phyloP scores from a whole-genome alignment of 2,888 invertebrate genomes.

The Cyaniris semiargus region DNA sequence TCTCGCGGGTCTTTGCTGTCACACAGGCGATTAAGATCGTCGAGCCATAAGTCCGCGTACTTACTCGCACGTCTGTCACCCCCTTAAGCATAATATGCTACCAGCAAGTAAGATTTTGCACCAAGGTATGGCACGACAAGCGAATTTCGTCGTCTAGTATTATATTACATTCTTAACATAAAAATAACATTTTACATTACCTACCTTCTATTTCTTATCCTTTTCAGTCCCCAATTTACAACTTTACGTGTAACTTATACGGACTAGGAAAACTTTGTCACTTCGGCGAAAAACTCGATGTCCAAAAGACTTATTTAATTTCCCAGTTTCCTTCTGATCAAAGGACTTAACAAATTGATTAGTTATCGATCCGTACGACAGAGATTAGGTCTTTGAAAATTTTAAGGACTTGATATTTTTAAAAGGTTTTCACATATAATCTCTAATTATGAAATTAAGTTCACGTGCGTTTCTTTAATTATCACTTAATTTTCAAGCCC shows the following conservation, averaged over 20 bases:
- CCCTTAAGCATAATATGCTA: too few species aligned
- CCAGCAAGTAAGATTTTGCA: too few species aligned
- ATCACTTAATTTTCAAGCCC: not conserved
- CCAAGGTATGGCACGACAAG: too few species aligned
- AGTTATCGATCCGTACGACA: slow-evolving; percentile 27
- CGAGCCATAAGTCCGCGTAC: too few species aligned
- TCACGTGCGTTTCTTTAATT: not conserved
- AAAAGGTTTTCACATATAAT: not conserved
- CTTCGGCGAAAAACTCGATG: not conserved
- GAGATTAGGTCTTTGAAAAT: slow-evolving; percentile 31
- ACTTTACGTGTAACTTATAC: slow-evolving; percentile 15
- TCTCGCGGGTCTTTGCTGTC: too few species aligned
- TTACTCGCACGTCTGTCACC: too few species aligned
- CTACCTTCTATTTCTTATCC: not conserved
- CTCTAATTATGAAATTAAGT: not conserved
- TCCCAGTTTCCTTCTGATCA: slow-evolving; percentile 29
- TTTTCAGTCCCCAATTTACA: not conserved
- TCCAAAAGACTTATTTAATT: slow-evolving; percentile 24
- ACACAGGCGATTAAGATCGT: too few species aligned
- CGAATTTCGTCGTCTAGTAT: too few species aligned
- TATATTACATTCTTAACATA: too few species aligned
- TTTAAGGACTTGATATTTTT: slow-evolving; percentile 12
- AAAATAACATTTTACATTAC: too few species aligned
- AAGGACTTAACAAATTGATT: slow-evolving; percentile 32
- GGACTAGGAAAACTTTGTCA: not conserved